Conservation (phyloP, 2,797 vertebrate species). For the Luscinia luscinia region DNA sequence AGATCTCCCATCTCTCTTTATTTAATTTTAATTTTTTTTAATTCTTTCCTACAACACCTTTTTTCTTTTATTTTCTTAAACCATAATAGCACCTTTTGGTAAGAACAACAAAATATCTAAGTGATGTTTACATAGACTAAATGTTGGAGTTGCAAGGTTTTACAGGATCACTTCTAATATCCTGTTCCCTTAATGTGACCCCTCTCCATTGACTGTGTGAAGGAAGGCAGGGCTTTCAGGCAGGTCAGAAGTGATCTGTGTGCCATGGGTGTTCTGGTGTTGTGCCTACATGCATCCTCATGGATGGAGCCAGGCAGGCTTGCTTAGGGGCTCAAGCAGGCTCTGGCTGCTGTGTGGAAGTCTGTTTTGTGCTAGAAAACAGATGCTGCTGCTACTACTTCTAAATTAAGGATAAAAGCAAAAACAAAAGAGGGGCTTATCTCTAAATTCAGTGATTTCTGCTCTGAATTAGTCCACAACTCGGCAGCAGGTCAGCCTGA, state of each 20-base stretch:
- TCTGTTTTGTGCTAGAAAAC: not conserved
- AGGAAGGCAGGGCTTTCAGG: not conserved
- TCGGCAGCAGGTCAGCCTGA: not conserved
- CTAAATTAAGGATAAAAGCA: not conserved
- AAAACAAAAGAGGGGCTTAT: not conserved
- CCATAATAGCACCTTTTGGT: not conserved
- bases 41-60: not conserved
- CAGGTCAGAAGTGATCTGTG: not conserved
- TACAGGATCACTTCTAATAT: not conserved
- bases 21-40: not conserved
- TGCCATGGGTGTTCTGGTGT: not conserved
- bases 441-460: not conserved
- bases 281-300: not conserved
- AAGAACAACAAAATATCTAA: not conserved
- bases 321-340: not conserved
- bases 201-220: not conserved
- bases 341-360: not conserved
- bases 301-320: rapidly evolving
- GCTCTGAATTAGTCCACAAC: not conserved
- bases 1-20: not conserved
- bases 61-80: not conserved
- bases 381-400: not conserved
- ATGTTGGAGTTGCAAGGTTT: not conserved
- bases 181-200: not conserved
- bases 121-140: not conserved